Conservation (phyloP, 1,140 invertebrate genomes). For the Aphis craccivora region DNA sequence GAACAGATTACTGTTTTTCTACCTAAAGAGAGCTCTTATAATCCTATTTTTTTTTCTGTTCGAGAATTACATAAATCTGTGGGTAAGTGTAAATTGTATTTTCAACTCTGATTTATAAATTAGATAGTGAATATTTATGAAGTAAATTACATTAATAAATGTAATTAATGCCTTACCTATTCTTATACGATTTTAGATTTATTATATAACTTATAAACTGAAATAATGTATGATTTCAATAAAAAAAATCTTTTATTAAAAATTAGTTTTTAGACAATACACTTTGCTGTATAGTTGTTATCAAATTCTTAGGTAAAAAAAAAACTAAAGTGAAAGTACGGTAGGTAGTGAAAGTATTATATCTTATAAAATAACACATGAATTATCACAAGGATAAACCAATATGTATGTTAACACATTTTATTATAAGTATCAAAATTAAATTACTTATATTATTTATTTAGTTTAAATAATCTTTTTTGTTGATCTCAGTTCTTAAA, state of each 20-base stretch:
- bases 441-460: not conserved
- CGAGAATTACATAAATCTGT: not conserved
- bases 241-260: not conserved
- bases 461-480: not conserved
- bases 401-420: not conserved
- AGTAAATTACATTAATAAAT: not conserved
- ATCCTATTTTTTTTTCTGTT: not conserved
- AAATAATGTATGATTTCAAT: not conserved
- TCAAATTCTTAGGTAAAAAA: not conserved
- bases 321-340: constrained; percentile 43
- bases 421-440: not conserved
- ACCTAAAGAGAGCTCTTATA: not conserved
- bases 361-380: constrained; percentile 2
- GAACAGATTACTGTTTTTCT: not conserved
- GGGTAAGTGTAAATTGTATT: not conserved
- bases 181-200: not conserved
- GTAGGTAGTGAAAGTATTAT: constrained; percentile 37
- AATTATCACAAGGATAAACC: constrained; percentile 22
- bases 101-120: not conserved
- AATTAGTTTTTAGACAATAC: not conserved
- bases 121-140: not conserved
- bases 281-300: not conserved
- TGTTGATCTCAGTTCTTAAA: not conserved
- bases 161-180: not conserved
- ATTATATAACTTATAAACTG: not conserved